Evolutionary conservation across 2,888 invertebrate species (phyloP).

Genomic region (Pyrrhia umbra): DNA sequence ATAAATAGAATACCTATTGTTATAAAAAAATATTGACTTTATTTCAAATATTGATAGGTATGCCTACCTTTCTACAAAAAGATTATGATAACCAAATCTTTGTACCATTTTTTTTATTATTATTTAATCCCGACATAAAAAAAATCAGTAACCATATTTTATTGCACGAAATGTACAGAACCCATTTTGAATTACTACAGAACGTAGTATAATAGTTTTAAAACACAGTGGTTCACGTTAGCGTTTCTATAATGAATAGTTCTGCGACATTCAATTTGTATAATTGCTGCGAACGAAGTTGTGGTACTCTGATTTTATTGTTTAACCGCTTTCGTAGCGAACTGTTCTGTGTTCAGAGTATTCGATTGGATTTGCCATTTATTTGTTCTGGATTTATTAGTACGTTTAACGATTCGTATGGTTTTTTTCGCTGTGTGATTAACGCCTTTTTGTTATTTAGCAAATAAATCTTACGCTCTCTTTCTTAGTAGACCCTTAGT

Average conservation of each 20-base stretch:
- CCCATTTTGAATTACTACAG: slow-evolving; percentile 13
- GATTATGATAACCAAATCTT: background rate
- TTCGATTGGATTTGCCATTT: slow-evolving; percentile 42
- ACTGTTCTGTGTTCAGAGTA: slow-evolving; percentile 32
- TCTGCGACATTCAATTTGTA: slow-evolving; percentile 73
- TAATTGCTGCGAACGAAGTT: slow-evolving; percentile 70
- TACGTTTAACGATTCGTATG: slow-evolving; percentile 9
- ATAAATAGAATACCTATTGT: too few species aligned
- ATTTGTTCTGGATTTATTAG: slow-evolving; percentile 17
- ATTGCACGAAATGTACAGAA: slow-evolving; percentile 13
- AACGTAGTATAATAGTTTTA: slow-evolving; percentile 45
- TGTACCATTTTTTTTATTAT: background rate
- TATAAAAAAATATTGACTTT: too few species aligned
- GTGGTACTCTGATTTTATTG: slow-evolving; percentile 68
- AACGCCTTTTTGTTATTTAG: too few species aligned
- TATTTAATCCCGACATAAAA: slow-evolving; percentile 8
- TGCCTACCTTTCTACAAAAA: too few species aligned
- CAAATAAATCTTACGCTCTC: too few species aligned
- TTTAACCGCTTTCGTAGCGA: slow-evolving; percentile 45
- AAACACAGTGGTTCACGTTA: slow-evolving; percentile 43
- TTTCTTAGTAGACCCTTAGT: too few species aligned
- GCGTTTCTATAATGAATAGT: slow-evolving; percentile 64
- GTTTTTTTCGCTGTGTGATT: too few species aligned
- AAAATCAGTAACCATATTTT: slow-evolving; percentile 12
- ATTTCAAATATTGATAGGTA: too few species aligned